Conservation (phyloP, 2,888 invertebrate genomes). For the Tenthredo notha region DNA sequence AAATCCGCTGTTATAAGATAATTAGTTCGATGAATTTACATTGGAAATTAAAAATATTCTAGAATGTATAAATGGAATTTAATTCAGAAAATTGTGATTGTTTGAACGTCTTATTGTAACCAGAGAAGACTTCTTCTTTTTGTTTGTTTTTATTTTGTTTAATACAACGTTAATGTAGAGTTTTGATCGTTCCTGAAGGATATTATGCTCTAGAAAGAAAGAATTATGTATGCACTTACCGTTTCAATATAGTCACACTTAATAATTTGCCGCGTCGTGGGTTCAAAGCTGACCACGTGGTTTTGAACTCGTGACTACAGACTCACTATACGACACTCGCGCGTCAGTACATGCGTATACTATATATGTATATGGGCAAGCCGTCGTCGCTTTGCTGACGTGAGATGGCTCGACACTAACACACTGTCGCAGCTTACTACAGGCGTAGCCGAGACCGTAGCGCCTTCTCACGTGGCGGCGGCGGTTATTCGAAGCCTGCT, state of each 20-base stretch:
- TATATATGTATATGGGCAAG: background rate
- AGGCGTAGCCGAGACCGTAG: too few species aligned
- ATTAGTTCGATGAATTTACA: slow-evolving; percentile 1
- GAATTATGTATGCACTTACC: slow-evolving; percentile 18
- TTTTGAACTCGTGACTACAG: background rate
- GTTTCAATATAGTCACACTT: background rate
- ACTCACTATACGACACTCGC: background rate
- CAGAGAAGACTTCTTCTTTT: background rate
- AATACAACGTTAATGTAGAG: background rate
- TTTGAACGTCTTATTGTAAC: background rate
- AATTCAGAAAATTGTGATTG: background rate
- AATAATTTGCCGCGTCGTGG: background rate
- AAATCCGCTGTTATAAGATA: too few species aligned
- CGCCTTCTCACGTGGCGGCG: too few species aligned
- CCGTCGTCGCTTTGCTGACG: background rate
- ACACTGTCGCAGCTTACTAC: background rate
- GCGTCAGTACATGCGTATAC: background rate
- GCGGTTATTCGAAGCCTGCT: background rate
- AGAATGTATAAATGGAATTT: background rate
- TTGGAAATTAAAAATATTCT: slow-evolving; percentile 3
- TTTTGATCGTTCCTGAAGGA: background rate
- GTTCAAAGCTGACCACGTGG: slow-evolving; percentile 7
- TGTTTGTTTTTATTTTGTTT: background rate
- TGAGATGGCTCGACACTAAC: background rate
- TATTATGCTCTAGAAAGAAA: background rate